Base-by-base conservation (phyloP, 2,888 invertebrate species). In the Orthosia gracilis region DNA sequence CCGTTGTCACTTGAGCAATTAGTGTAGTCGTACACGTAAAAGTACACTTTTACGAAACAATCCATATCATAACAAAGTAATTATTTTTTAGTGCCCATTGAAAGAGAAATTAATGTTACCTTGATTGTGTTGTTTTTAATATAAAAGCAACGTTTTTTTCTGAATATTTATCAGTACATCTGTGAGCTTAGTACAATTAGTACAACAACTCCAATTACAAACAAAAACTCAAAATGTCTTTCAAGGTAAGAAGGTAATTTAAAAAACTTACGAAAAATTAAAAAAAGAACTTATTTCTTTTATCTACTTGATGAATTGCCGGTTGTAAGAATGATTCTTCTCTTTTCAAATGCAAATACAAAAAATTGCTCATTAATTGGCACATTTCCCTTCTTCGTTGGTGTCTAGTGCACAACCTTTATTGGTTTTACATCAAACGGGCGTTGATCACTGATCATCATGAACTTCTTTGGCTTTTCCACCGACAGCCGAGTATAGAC, bases 101-200 rank as follows among this genome's bases (percentile, higher is more conserved):
- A 61, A 74, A 84, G 77, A 52, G 85, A 83, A 85, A 82, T 75
- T 70, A 75, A 23, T 61, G 58, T 78, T 73, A 73, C 82, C 83
- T 82, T 85, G 82, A 61, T 76, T 65, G 62, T 67, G 66, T 71
- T 85, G 54, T 71, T 77, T 62, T 71, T 47, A 45, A 81, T 82
- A 82, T 83, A 83, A 77, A 83, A 78, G 80, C 58, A 55, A 75
- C 21, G 26, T 17, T 61, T 70, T 70, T 70, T 75, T 67, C 21
- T 54, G 50, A n/a, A 4, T 61, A 65, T 23, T 55, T 91, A 93
- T 86, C 86, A 83, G 71, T 85, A 69, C 54, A 70, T 69, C 49
- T 73, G 63, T 55, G 47, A 70, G 71, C 58, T 64, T 70, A 69
- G 67, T 69, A 58, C 31, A 18, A 68, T 59, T 69, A 66, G 62